Evolutionary conservation across 2,888 invertebrate species (phyloP), one percentile per base, ranked within the genome.

Genomic region (Andrena haemorrhoa): DNA sequence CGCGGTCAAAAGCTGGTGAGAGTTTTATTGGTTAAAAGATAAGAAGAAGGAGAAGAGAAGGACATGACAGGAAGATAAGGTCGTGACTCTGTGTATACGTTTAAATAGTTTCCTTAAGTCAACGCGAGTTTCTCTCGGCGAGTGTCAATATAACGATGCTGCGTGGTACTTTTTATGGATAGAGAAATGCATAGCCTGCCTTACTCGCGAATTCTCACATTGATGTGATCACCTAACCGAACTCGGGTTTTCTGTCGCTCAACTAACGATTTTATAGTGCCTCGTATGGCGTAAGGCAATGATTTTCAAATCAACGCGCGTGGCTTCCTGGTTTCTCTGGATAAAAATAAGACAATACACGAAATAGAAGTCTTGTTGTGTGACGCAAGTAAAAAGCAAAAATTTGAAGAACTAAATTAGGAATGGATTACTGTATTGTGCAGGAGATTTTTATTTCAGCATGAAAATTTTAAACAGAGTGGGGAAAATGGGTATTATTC

Each of bases 81-180:
- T 74, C 72, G 71, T 58, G 66, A 53, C 29, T 68, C 49, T 33
- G 29, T 31, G 23, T 68, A 26, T 68, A 63, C 26, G 75, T 68
- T 66, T 75, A 51, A n/a, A 51, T 63, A 47, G 74, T 74, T 85
- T 77, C 63, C 68, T 65, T 61, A 68, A 77, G 71, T 86, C 82
- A 63, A 72, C 65, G 65, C 31, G 66, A 78, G 86, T 87, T 87
- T 87, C 86, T 83, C 86, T 79, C 75, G 56, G 58, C 74, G 76
- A 82, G 84, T 75, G 82, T 84, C 84, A 53, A 73, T 75, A 74
- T 65, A 64, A 75, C 53, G 77, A 75, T 31, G 23, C 35, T 20
- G 51, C 26, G n/a, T 7, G 35, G 35, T 26, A 16, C 23, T 60
- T 74, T 29, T 75, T 61, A 68, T n/a, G 31, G 51, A 41, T 26